phyloP scores from a whole-genome alignment of 1,140 invertebrate genomes.

The Papilio machaon region DNA sequence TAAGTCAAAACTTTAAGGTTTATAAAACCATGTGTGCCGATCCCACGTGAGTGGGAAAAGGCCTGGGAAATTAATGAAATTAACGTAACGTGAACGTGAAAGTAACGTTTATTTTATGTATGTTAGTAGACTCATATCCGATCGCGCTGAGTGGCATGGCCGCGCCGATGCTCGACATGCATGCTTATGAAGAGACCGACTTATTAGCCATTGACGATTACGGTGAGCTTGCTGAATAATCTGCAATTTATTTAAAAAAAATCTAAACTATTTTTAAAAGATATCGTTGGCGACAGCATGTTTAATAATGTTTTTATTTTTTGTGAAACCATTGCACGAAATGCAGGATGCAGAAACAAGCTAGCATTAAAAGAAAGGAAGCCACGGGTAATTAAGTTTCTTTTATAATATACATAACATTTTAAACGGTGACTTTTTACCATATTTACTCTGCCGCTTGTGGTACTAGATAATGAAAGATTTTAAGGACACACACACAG shows the following conservation, averaged over 20 bases:
- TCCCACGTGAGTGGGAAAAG: too few relatives aligned
- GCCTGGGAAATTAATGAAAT: too few relatives aligned
- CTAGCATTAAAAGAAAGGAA: background rate
- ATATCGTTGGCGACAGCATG: conserved; percentile 6
- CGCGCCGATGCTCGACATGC: background rate
- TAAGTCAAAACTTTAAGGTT: too few relatives aligned
- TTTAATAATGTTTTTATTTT: background rate
- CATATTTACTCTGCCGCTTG: too few relatives aligned
- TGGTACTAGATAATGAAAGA: too few relatives aligned
- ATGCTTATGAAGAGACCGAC: background rate
- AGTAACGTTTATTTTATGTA: background rate
- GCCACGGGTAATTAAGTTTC: background rate
- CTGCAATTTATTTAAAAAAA: background rate
- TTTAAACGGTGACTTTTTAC: too few relatives aligned
- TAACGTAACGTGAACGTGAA: too few relatives aligned
- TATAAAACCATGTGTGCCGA: too few relatives aligned
- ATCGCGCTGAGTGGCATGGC: background rate
- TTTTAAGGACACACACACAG: too few relatives aligned
- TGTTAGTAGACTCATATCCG: background rate
- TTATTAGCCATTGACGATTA: background rate
- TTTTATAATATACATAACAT: background rate
- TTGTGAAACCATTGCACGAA: background rate
- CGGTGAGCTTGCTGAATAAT: background rate
- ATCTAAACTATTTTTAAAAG: background rate
- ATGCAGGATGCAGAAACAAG: background rate